phyloP scores from a whole-genome alignment of 2,797 vertebrate species.

The Pseudomugil tenellus region DNA sequence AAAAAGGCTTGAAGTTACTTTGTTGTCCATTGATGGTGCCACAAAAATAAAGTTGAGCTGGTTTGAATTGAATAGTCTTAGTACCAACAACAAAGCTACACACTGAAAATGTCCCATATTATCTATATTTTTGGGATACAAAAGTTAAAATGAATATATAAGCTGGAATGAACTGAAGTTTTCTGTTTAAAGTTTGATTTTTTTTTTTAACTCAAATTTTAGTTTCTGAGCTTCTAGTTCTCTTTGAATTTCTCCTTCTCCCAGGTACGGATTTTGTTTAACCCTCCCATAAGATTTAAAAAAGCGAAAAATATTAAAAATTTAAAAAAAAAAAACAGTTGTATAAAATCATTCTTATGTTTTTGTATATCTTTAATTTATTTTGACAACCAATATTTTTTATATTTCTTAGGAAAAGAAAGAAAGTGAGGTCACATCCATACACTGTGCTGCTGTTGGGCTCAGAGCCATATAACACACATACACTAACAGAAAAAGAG shows the following conservation, averaged over 20 bases:
- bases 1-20: no score
- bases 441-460: constrained; percentile 28
- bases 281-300: constrained; percentile 10
- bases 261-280: constrained; percentile 14
- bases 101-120: background rate
- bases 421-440: constrained; percentile 20
- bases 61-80: background rate
- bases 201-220: constrained; percentile 1
- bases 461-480: constrained; percentile 22
- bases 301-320: no score
- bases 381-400: background rate
- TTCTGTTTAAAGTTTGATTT: background rate
- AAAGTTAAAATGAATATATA: background rate
- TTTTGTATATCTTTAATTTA: background rate
- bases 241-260: constrained; percentile 17
- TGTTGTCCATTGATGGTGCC: no score
- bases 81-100: background rate
- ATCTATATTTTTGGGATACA: background rate
- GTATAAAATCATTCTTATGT: constrained; percentile 10
- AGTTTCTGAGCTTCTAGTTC: background rate
- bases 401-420: background rate
- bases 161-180: background rate
- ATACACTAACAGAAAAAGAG: constrained; percentile 12
- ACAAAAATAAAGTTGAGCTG: no score
- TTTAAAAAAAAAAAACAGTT: no score